These are phyloP conservation scores for Parapsyche elsis DNA, from an alignment of 1,140 invertebrate species.

Conservation along the genomic window DNA sequence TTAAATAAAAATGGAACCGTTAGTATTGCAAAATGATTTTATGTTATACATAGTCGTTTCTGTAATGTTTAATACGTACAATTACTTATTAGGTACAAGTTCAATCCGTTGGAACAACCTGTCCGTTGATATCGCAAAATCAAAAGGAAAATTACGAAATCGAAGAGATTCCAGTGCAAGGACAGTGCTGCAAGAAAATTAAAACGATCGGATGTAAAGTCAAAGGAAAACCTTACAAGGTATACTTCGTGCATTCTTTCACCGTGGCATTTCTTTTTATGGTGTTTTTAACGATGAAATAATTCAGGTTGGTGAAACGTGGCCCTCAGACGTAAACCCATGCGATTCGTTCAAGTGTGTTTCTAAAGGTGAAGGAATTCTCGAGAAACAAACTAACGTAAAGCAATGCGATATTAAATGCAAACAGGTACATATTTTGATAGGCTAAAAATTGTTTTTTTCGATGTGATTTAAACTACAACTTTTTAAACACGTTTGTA, in stretches of 20 bases:
- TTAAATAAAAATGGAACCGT: conserved; percentile 67
- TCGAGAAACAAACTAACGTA: conserved; percentile 65
- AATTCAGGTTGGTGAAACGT: conserved; percentile 68
- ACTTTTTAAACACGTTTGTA: conserved; percentile 54
- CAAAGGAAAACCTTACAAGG: conserved; percentile 52
- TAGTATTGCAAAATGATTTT: conserved; percentile 5
- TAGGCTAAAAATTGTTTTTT: too few relatives aligned
- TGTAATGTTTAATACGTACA: neutral
- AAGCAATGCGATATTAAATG: conserved; percentile 61
- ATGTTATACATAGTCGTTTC: neutral
- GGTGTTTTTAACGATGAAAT: neutral
- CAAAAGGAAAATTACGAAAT: conserved; percentile 57
- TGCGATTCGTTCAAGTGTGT: conserved; percentile 73
- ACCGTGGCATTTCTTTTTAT: conserved; percentile 22
- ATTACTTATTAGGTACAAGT: conserved; percentile 62
- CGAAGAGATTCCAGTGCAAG: conserved; percentile 55
- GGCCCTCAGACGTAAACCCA: conserved; percentile 68
- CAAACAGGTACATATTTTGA: conserved; percentile 18
- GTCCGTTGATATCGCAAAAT: conserved; percentile 58
- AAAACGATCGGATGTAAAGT: conserved; percentile 58
- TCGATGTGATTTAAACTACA: too few relatives aligned
- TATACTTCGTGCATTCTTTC: conserved; percentile 28
- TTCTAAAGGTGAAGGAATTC: conserved; percentile 63
- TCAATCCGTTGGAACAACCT: conserved; percentile 62
- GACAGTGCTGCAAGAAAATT: conserved; percentile 59